phyloP scores from a whole-genome alignment of 35 echinoderm and acorn worm genomes.

The Heliocidaris erythrogramma region DNA sequence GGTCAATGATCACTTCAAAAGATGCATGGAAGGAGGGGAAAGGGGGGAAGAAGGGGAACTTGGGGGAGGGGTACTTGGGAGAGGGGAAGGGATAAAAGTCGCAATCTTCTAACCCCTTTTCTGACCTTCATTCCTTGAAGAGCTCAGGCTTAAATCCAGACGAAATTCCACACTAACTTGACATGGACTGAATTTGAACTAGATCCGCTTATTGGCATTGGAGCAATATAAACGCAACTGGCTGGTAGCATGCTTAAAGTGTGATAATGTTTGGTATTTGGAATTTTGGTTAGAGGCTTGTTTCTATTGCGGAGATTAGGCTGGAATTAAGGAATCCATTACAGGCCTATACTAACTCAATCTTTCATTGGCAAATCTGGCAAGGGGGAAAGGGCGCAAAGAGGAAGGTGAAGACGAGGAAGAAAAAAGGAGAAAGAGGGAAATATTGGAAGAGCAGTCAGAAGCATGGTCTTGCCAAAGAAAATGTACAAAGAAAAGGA shows the following conservation, averaged over 20 bases:
- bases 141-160: background rate
- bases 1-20: background rate
- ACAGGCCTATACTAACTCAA: background rate
- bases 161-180: background rate
- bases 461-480: background rate
- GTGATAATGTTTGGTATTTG: background rate
- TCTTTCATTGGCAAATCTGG: background rate
- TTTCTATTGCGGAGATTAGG: background rate
- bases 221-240: background rate
- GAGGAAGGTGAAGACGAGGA: background rate
- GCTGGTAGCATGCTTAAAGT: background rate
- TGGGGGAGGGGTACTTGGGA: background rate
- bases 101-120: background rate
- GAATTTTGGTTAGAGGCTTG: background rate
- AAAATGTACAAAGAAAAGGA: background rate
- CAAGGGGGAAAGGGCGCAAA: background rate
- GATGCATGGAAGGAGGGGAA: background rate
- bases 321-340: conserved; percentile 17
- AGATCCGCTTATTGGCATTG: background rate
- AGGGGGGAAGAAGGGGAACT: too few relatives aligned
- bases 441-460: background rate
- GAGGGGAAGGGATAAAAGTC: background rate
- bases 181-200: background rate
- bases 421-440: background rate
- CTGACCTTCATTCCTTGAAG: background rate